phyloP scores from a whole-genome alignment of 2,797 vertebrate species.

The Cynopterus sphinx region DNA sequence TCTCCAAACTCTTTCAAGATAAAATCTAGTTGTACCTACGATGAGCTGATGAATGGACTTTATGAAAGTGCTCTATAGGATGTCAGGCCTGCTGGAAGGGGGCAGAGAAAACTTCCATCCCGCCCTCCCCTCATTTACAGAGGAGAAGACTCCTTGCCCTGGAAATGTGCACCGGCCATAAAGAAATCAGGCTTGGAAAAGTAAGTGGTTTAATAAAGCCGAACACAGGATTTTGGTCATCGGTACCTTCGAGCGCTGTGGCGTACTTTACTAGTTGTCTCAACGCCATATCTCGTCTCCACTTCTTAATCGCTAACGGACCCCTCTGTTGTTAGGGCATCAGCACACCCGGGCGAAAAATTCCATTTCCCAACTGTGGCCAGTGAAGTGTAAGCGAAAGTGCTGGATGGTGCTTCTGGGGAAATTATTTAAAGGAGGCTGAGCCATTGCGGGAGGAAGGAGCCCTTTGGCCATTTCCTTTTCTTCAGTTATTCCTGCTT shows the following conservation, averaged over 20 bases:
- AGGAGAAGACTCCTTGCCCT: neutral
- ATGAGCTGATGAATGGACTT: neutral
- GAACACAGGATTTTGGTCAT: neutral
- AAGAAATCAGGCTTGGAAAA: neutral
- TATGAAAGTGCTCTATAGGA: neutral
- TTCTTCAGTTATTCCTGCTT: neutral
- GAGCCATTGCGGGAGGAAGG: neutral
- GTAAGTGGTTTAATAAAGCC: neutral
- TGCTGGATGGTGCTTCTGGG: too few species aligned
- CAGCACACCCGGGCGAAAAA: neutral
- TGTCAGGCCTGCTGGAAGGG: neutral
- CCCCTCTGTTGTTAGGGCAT: neutral
- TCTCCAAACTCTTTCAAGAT: neutral
- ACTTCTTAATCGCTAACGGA: neutral
- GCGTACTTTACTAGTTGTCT: neutral
- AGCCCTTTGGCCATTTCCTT: neutral
- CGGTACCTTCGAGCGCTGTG: neutral
- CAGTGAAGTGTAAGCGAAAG: neutral
- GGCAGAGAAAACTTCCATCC: neutral
- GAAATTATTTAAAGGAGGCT: neutral
- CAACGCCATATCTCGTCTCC: neutral
- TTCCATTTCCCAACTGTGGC: neutral
- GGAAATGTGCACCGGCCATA: neutral
- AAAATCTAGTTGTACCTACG: neutral
- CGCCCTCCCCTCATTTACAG: accelerated